Base-by-base conservation (phyloP, 2,113 vertebrate species). In the Dromas ardeola region DNA sequence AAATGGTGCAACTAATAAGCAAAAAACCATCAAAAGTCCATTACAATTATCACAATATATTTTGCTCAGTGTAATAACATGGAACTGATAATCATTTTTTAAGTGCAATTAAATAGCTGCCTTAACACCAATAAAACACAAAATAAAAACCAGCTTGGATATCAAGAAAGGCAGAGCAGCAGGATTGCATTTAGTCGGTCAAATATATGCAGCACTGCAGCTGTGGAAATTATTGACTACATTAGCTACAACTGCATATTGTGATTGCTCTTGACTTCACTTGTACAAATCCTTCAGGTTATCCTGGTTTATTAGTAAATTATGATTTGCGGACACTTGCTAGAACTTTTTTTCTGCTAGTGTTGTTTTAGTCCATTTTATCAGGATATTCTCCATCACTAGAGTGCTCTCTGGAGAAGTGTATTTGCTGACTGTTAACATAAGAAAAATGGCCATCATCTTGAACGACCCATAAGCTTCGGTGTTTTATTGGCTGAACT, bases 31-130 rank as follows among this genome's bases (percentile, higher is more conserved):
- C 88, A 90, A 32, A 95, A 95, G 38, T 92, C 90, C 72, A 81
- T 96, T 92, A 43, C 29, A 90, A 90, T 90, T 96, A 93, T 86
- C 58, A 73, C 27, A 77, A 87, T 81, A 69, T 94, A 70, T 95
- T 96, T 96, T 95, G 25, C 25, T 77, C 8, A 42, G 26, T 72
- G 29, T 88, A 93, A 94, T 88, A 82, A 69, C 78, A 62, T 38
- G 38, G 53, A 91, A 88, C 71, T 30, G 53, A 80, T 82, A 91
- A 90, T 77, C 30, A 86, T 92, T 95, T 61, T 82, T 87, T 91
- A 93, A 85, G 45, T 88, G 42, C 42, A 88, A 77, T 71, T 83
- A 90, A 1, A 5, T 78, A 90, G 74, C 71, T 88, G 14, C 38
- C 78, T 80, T 90, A 90, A 91, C 52, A 73, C 53, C 42, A 70